phyloP scores from a whole-genome alignment of 2,888 invertebrate species.

The Pandemis cinnamomeana region DNA sequence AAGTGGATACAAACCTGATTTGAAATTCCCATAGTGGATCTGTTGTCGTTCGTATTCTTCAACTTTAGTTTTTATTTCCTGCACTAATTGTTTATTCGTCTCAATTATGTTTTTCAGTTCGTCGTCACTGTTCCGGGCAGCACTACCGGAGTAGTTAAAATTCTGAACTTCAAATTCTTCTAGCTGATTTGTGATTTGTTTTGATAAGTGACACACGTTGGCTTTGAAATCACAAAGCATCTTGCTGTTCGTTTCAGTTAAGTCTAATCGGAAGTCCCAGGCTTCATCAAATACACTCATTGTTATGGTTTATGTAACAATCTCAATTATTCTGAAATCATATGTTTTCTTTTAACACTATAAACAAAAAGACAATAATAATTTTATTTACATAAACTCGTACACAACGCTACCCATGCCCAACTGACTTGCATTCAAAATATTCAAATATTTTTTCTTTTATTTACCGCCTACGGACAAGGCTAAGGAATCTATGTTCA shows the following conservation, averaged over 20 bases:
- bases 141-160: slow-evolving; percentile 49
- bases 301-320: slow-evolving; percentile 36
- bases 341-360: background rate
- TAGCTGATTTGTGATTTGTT: slow-evolving; percentile 54
- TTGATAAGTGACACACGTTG: slow-evolving; percentile 49
- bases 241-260: slow-evolving; percentile 51
- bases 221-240: slow-evolving; percentile 54
- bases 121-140: slow-evolving; percentile 59
- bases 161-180: slow-evolving; percentile 57
- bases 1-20: slow-evolving; percentile 61
- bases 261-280: slow-evolving; percentile 57
- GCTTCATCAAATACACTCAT: slow-evolving; percentile 65
- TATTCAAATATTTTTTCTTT: background rate
- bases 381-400: background rate
- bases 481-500: background rate
- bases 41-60: slow-evolving; percentile 61
- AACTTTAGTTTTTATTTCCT: slow-evolving; percentile 63
- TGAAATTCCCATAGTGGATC: slow-evolving; percentile 65
- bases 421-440: slow-evolving; percentile 4
- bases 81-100: slow-evolving; percentile 63
- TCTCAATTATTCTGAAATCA: background rate
- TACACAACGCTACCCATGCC: background rate
- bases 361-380: background rate
- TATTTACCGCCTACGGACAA: background rate
- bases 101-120: slow-evolving; percentile 63